Conservation (phyloP, 1,140 invertebrate species). For the Triops cancriformis region DNA sequence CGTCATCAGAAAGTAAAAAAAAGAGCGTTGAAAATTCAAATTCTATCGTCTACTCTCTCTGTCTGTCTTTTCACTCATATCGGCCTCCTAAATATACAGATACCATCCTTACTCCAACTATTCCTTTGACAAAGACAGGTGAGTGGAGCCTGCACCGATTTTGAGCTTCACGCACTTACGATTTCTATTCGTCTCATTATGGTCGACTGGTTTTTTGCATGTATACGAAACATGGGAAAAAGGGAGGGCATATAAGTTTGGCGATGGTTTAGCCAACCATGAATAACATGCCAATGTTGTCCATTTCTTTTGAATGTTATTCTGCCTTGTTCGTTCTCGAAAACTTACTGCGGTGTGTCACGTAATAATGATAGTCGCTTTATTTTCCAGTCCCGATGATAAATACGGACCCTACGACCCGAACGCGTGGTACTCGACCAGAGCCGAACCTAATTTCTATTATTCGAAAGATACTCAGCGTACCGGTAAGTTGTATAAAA, state of each 20-base stretch:
- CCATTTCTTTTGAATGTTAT: no score
- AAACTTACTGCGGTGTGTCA: no score
- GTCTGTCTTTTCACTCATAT: neutral
- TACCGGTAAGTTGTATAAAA: neutral
- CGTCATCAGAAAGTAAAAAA: neutral
- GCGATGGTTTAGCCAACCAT: no score
- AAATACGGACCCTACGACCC: neutral
- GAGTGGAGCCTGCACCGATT: constrained; percentile 7
- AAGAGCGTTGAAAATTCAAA: neutral
- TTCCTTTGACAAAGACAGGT: constrained; percentile 4
- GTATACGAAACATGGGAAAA: neutral
- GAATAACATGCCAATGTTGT: no score
- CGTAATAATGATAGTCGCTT: neutral
- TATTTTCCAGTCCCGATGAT: neutral
- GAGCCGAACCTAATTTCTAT: neutral
- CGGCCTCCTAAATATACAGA: neutral
- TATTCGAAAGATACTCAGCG: neutral
- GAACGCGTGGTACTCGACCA: neutral
- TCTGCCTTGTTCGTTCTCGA: no score
- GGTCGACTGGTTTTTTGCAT: neutral
- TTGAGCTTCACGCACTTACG: neutral
- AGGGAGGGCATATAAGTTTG: no score
- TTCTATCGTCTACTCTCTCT: neutral
- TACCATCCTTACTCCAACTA: constrained; percentile 1
- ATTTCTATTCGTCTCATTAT: neutral